These are phyloP conservation scores for Sciaenops ocellatus DNA, from an alignment of 2,797 vertebrate species.

Conservation along the genomic window DNA sequence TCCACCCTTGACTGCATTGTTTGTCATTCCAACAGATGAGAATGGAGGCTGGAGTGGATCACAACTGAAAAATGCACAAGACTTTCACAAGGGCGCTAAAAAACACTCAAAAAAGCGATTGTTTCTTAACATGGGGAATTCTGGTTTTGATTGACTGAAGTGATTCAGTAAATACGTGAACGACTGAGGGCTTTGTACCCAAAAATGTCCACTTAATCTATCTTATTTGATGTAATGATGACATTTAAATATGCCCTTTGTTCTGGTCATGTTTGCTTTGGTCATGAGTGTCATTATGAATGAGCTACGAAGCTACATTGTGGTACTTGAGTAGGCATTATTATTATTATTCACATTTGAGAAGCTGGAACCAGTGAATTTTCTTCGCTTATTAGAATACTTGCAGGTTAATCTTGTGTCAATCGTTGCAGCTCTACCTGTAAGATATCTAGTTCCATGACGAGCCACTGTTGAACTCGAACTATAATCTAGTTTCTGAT, in stretches of 20 bases:
- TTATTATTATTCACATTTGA: background rate
- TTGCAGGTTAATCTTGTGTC: background rate
- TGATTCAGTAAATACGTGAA: conserved; percentile 1
- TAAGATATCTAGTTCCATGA: background rate
- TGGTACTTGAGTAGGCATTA: background rate
- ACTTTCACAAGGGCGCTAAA: conserved; percentile 25
- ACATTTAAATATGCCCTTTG: conserved; percentile 33
- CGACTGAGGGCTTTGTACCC: background rate
- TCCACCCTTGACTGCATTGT: conserved; percentile 84
- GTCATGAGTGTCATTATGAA: background rate
- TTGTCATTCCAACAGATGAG: conserved; percentile 87
- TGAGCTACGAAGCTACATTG: conserved; percentile 6
- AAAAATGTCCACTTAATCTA: conserved; percentile 6
- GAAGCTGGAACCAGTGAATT: background rate
- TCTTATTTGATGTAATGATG: conserved; percentile 15
- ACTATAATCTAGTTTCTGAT: background rate
- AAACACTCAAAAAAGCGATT: conserved; percentile 37
- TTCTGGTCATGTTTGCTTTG: conserved; percentile 25
- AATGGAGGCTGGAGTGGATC: conserved; percentile 72
- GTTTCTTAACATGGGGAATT: conserved; percentile 34
- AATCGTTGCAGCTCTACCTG: background rate
- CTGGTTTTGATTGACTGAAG: conserved; percentile 22
- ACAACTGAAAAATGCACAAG: conserved; percentile 72
- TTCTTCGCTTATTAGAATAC: background rate
- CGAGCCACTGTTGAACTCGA: background rate